Evolutionary conservation across 30 jellyfish, hydroid and myxozoan species (phyloP).

Genomic region (Chrysaora quinquecirrha): DNA sequence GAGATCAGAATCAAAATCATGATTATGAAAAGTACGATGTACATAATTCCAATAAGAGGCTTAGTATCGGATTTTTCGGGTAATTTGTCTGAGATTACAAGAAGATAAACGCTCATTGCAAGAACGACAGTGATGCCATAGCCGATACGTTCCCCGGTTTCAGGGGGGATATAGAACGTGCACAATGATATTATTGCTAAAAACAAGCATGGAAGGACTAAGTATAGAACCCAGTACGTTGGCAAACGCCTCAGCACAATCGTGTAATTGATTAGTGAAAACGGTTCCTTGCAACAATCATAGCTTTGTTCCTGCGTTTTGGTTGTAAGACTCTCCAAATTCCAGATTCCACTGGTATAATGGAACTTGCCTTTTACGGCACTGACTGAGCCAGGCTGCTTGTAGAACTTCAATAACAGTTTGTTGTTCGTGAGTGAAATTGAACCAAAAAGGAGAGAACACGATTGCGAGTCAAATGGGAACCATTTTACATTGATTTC

Average conservation of each 20-base stretch:
- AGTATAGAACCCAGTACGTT: slow-evolving; percentile 52
- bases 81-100: slow-evolving; percentile 67
- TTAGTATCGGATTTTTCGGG: slow-evolving; percentile 70
- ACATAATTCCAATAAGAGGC: slow-evolving; percentile 74
- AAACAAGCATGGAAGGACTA: slow-evolving; percentile 71
- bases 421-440: slow-evolving; percentile 34
- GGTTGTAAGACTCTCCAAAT: slow-evolving; percentile 1
- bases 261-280: slow-evolving; percentile 37
- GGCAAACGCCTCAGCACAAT: slow-evolving; percentile 55
- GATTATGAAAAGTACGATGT: slow-evolving; percentile 31
- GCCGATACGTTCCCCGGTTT: slow-evolving; percentile 68
- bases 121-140: slow-evolving; percentile 71
- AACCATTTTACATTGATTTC: slow-evolving; percentile 75
- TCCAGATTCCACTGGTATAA: slow-evolving; percentile 58
- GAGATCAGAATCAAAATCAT: slow-evolving; percentile 46
- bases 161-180: slow-evolving; percentile 71
- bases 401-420: slow-evolving; percentile 29
- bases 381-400: slow-evolving; percentile 27
- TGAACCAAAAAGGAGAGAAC: slow-evolving; percentile 68
- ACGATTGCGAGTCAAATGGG: slow-evolving; percentile 73
- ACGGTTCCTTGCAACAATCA: slow-evolving; percentile 60
- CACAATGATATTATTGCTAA: slow-evolving; percentile 28
- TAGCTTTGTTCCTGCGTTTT: background rate
- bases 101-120: slow-evolving; percentile 71
- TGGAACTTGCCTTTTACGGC: slow-evolving; percentile 38